Evolutionary conservation across 92 coral and sea anemone genomes (phyloP).

Genomic region (Hydrozoanthus gracilis): DNA sequence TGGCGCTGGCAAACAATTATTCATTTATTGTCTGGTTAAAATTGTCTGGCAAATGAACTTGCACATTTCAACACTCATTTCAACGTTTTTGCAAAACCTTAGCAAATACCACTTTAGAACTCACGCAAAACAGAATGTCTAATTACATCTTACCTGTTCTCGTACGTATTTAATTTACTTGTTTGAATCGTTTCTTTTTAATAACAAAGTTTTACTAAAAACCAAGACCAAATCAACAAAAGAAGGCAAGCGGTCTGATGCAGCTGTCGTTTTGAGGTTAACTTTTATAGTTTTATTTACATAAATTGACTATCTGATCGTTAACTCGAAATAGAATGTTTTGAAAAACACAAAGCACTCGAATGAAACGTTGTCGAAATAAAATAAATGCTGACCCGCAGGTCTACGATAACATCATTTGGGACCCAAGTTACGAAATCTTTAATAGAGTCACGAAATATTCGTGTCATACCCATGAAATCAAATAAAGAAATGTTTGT

Average conservation of each 20-base stretch:
- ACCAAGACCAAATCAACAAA: background rate
- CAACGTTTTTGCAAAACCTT: no score
- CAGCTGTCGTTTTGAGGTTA: slow-evolving; percentile 17
- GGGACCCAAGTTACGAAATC: background rate
- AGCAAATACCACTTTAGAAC: no score
- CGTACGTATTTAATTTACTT: no score
- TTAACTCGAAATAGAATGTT: slow-evolving; percentile 12
- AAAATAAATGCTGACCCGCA: background rate
- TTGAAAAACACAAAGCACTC: background rate
- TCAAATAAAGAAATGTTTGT: background rate
- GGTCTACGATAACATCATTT: background rate
- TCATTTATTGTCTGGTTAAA: no score
- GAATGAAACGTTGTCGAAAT: background rate
- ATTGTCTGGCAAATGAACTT: no score
- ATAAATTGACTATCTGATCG: slow-evolving; percentile 10
- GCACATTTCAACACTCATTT: no score
- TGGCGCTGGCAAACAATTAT: no score
- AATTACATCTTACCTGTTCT: no score
- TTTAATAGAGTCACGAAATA: background rate
- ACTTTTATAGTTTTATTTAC: slow-evolving; percentile 4
- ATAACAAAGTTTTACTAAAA: no score
- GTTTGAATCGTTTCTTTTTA: no score
- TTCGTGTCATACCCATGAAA: background rate
- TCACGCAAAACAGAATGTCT: no score
- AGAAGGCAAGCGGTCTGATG: background rate